A percentile compares a stretch with the other conserved stretches of the same genome.
Evolutionary conservation across 1,140 invertebrate genomes (phyloP).

Genomic region (Cryptotermes secundus): DNA sequence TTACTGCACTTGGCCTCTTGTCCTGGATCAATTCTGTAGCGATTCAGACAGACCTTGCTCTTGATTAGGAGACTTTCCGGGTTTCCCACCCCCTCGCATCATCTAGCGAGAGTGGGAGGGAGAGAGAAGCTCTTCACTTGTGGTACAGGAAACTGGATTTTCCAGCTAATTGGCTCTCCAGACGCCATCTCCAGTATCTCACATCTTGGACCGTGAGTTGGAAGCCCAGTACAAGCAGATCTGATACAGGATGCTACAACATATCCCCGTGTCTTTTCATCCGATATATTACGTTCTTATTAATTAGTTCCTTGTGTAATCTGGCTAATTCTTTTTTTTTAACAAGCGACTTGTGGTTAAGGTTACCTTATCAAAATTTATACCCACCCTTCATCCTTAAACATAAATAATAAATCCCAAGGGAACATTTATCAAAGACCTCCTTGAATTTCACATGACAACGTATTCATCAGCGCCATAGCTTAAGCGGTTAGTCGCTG

Average conservation of each 20-base stretch:
- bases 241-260: background rate
- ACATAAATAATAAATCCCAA: background rate
- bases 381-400: background rate
- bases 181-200: background rate
- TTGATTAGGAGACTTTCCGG: background rate
- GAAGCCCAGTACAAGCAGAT: background rate
- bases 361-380: background rate
- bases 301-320: background rate
- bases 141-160: constrained; percentile 6
- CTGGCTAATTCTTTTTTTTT: background rate
- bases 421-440: background rate
- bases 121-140: background rate
- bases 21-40: background rate
- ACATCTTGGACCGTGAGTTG: background rate
- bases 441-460: background rate
- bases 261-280: background rate
- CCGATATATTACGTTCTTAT: constrained; percentile 11
- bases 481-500: no score
- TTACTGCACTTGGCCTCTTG: background rate
- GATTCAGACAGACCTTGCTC: background rate
- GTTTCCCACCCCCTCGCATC: background rate
- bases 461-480: no score
- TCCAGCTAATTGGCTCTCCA: constrained; percentile 5
- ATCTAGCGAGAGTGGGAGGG: background rate
- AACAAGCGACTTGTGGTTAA: background rate